Percentiles rank a stretch among this genome's conserved stretches.
phyloP scores from a whole-genome alignment of 2,888 invertebrate species.

The Mimachlamys varia region DNA sequence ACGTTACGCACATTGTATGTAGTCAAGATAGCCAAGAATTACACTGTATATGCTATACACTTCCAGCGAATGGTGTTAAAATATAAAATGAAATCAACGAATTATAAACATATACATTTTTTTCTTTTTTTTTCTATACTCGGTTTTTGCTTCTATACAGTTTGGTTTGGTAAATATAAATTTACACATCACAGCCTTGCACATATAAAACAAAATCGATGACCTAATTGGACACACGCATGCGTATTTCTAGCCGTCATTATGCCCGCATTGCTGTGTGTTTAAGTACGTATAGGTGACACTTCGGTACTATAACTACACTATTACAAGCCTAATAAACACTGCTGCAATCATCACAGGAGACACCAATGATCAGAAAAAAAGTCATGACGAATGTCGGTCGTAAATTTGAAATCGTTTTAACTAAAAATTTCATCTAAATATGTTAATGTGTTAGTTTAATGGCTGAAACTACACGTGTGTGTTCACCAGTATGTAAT shows the following conservation, averaged over 20 bases:
- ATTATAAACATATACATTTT: neutral
- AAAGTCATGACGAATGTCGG: neutral
- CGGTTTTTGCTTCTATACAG: too few species aligned
- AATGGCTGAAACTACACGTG: too few species aligned
- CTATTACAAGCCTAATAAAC: neutral
- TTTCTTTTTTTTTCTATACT: too few species aligned
- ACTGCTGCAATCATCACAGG: neutral
- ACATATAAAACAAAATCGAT: neutral
- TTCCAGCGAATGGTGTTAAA: neutral
- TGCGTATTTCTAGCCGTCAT: neutral
- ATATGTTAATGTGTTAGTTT: too few species aligned
- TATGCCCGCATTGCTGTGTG: neutral
- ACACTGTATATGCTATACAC: too few species aligned
- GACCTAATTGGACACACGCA: neutral
- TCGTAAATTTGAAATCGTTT: neutral
- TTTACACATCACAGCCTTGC: neutral
- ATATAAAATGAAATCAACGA: neutral
- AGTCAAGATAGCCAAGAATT: too few species aligned
- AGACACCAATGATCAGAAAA: neutral
- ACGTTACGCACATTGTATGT: too few species aligned
- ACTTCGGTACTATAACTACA: neutral
- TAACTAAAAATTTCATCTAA: too few species aligned
- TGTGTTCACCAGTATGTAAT: too few species aligned
- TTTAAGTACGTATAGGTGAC: neutral
- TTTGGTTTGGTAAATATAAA: too few species aligned